Conservation (phyloP, 2,797 vertebrate genomes). For the Hydrophis major region DNA sequence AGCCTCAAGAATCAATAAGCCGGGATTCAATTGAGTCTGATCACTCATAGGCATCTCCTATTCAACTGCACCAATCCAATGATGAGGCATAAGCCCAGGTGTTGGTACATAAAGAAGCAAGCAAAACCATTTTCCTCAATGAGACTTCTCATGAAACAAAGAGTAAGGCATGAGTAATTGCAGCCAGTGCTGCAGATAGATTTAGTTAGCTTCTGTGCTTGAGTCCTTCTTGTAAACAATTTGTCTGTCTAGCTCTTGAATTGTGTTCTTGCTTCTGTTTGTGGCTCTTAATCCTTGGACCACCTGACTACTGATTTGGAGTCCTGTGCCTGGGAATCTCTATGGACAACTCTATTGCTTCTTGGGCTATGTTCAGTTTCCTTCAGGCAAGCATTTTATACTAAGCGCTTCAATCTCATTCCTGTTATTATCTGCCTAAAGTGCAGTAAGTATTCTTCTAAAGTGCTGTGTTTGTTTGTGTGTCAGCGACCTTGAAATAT, state of each 20-base stretch:
- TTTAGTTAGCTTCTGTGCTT: neutral
- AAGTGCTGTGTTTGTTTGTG: neutral
- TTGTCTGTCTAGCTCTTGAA: neutral
- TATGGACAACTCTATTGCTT: neutral
- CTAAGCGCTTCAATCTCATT: neutral
- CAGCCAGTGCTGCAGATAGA: neutral
- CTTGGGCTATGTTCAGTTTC: neutral
- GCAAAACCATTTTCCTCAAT: neutral
- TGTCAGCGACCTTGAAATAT: neutral
- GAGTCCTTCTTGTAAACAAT: neutral
- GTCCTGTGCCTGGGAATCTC: neutral
- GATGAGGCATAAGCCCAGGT: neutral
- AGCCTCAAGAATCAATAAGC: neutral
- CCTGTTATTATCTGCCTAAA: neutral
- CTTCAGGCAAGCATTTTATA: neutral
- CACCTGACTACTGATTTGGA: neutral
- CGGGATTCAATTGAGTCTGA: neutral
- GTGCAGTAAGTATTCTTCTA: neutral
- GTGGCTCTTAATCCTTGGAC: neutral
- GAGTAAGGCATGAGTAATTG: neutral
- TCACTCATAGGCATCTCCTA: neutral
- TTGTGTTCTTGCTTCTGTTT: neutral
- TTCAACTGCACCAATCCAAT: neutral
- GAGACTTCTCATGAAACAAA: neutral
- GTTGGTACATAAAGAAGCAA: neutral